Evolutionary conservation across 2,888 invertebrate genomes (phyloP).

Genomic region (Siphlonurus alternatus): DNA sequence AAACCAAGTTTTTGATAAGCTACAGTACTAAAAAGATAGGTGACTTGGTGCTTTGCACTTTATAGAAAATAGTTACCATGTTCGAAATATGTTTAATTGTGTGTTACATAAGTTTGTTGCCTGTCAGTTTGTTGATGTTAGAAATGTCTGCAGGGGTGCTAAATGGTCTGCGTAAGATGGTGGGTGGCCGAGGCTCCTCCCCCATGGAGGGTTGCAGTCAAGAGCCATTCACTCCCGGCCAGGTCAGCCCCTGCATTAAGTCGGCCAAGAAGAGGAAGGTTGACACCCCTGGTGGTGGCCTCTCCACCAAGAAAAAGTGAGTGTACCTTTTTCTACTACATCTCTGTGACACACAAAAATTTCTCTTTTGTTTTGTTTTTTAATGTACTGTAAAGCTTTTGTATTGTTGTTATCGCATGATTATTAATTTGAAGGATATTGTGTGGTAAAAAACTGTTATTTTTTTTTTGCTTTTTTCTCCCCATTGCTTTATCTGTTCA

Average conservation of each 20-base stretch:
- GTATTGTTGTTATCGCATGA: constrained; percentile 8
- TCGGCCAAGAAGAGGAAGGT: constrained; percentile 48
- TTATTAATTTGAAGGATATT: constrained; percentile 6
- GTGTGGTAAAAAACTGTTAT: too few relatives aligned
- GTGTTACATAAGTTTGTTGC: too few relatives aligned
- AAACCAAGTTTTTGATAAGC: too few relatives aligned
- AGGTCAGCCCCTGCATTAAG: constrained; percentile 16
- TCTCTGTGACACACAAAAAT: neutral
- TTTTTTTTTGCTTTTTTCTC: too few relatives aligned
- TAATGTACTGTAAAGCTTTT: constrained; percentile 10
- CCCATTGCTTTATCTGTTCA: too few relatives aligned
- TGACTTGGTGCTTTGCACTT: too few relatives aligned
- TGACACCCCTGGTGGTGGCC: constrained; percentile 25
- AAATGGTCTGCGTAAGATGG: constrained; percentile 60
- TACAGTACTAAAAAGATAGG: too few relatives aligned
- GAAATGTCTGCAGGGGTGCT: constrained; percentile 43
- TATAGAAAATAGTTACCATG: too few relatives aligned
- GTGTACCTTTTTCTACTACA: too few relatives aligned
- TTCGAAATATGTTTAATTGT: too few relatives aligned
- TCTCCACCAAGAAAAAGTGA: constrained; percentile 52
- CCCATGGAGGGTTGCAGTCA: constrained; percentile 13
- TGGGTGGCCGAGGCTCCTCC: constrained; percentile 38
- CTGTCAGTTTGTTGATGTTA: too few relatives aligned
- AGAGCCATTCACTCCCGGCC: constrained; percentile 13
- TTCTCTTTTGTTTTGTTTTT: constrained; percentile 3